phyloP scores from a whole-genome alignment of 2,113 vertebrate species.

The Siniperca chuatsi region DNA sequence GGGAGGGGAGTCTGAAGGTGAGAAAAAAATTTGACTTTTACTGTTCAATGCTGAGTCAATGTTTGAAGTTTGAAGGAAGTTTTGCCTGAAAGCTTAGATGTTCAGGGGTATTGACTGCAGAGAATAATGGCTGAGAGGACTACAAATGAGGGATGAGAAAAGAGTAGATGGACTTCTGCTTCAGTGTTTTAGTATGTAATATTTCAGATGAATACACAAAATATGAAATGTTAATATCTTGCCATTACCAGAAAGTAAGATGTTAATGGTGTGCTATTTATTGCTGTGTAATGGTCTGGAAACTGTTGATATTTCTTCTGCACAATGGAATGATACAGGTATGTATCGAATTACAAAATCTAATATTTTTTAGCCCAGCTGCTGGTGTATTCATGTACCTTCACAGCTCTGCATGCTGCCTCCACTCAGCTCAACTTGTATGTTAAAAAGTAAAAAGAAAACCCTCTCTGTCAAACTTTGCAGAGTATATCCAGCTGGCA shows the following conservation, averaged over 20 bases:
- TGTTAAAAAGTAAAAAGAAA: slow-evolving; percentile 9
- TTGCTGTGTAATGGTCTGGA: slow-evolving; percentile 44
- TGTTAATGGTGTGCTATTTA: slow-evolving; percentile 36
- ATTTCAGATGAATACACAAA: slow-evolving; percentile 57
- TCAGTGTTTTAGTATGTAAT: slow-evolving; percentile 16
- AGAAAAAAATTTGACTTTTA: slow-evolving; percentile 51
- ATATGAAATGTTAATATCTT: slow-evolving; percentile 42
- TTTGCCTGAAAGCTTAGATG: slow-evolving; percentile 58
- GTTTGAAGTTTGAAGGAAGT: slow-evolving; percentile 65
- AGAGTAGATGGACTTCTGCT: slow-evolving; percentile 5
- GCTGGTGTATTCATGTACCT: background rate
- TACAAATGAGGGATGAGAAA: slow-evolving; percentile 47
- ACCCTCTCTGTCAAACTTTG: background rate
- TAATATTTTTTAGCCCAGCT: background rate
- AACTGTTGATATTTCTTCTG: slow-evolving; percentile 28
- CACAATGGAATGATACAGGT: slow-evolving; percentile 8
- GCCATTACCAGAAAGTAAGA: slow-evolving; percentile 20
- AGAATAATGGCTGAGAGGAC: slow-evolving; percentile 47
- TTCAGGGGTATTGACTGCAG: slow-evolving; percentile 42
- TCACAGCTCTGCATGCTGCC: background rate
- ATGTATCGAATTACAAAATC: background rate
- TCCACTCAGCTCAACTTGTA: background rate
- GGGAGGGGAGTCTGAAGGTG: slow-evolving; percentile 39
- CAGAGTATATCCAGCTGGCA: background rate
- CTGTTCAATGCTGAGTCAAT: slow-evolving; percentile 62